phyloP scores from a whole-genome alignment of 2,888 invertebrate genomes.

The Aleiodes leptofemur region DNA sequence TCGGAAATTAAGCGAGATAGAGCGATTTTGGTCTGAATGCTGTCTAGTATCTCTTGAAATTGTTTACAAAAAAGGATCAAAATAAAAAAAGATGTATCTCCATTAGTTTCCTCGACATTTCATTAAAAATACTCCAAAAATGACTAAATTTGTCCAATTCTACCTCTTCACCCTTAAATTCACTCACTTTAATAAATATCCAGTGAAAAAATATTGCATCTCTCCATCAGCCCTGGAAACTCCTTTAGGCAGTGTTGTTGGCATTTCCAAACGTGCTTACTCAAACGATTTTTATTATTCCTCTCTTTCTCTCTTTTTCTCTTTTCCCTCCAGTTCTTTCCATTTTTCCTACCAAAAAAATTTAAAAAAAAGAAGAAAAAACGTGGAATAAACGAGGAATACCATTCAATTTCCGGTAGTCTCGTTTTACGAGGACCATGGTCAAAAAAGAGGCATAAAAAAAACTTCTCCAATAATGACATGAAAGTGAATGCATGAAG shows the following conservation, averaged over 20 bases:
- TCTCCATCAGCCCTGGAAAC: conserved; percentile 32
- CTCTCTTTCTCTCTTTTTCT: background rate
- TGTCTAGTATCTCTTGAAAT: too few species aligned
- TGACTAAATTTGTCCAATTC: too few species aligned
- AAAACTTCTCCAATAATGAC: conserved; percentile 18
- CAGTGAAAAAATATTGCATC: conserved; percentile 37
- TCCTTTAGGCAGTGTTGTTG: conserved; percentile 25
- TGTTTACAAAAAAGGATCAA: too few species aligned
- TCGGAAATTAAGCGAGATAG: too few species aligned
- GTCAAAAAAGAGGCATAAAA: background rate
- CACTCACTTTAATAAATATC: conserved; percentile 17
- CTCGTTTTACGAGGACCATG: conserved; percentile 34
- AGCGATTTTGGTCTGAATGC: too few species aligned
- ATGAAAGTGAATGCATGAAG: conserved; percentile 10
- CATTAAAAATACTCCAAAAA: too few species aligned
- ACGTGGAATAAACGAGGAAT: background rate
- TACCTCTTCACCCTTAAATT: too few species aligned
- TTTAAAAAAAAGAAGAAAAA: background rate
- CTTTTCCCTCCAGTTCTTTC: background rate
- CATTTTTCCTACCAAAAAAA: background rate
- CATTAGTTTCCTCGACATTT: too few species aligned
- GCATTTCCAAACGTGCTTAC: conserved; percentile 21
- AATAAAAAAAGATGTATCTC: too few species aligned
- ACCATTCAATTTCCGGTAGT: conserved; percentile 33
- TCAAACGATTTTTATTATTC: conserved; percentile 24